A percentile compares a stretch with the other conserved stretches of the same genome.
Conservation (phyloP, 2,888 invertebrate genomes). For the Germaria angustata region DNA sequence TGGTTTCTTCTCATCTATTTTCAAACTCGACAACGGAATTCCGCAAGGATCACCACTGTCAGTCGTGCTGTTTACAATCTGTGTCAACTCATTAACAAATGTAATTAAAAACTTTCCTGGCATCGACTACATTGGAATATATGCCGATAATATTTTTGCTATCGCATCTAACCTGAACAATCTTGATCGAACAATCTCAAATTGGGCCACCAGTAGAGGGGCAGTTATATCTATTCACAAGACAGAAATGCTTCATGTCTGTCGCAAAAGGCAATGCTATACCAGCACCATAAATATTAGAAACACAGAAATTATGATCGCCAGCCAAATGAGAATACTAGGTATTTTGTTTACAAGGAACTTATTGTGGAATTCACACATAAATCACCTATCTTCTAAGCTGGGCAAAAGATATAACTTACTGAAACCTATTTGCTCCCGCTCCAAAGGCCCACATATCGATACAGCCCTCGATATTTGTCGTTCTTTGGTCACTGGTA, state of each 20-base stretch:
- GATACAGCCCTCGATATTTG: conserved; percentile 25
- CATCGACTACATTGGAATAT: conserved; percentile 2
- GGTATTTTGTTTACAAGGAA: neutral
- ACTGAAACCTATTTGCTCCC: neutral
- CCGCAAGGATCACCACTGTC: conserved; percentile 17
- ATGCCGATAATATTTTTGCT: conserved; percentile 8
- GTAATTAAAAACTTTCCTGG: neutral
- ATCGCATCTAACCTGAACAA: neutral
- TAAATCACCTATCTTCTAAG: neutral
- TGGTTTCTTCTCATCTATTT: neutral
- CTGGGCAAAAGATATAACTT: conserved; percentile 9
- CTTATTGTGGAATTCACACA: neutral
- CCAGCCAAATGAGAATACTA: neutral
- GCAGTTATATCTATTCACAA: neutral
- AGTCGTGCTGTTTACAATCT: neutral
- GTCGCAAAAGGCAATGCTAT: neutral
- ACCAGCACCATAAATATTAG: neutral
- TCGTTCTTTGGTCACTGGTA: conserved; percentile 18
- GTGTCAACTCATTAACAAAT: neutral
- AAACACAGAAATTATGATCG: neutral
- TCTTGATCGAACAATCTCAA: neutral
- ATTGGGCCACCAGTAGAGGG: neutral
- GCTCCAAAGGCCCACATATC: neutral
- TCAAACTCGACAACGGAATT: neutral
- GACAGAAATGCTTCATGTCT: neutral